These are phyloP conservation scores for rabbit (Oryctolagus cuniculus) DNA, from an alignment of 2,113 vertebrate genomes.

Conservation along the genomic window mOryCun1.1 NC_091432.1:238029501-238030000, in stretches of 20 bases:
- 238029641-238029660: not conserved
- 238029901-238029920: too few species aligned
- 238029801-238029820: not conserved
- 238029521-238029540: not conserved
- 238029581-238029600: not conserved
- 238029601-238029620: accelerated
- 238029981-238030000: too few species aligned
- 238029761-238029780: not conserved
- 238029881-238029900: too few species aligned
- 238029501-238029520: not conserved
- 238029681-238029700: not conserved
- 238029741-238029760: not conserved
- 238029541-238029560: too few species aligned
- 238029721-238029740: not conserved
- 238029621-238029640: too few species aligned
- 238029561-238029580: not conserved
- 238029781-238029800: not conserved
- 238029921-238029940: too few species aligned
- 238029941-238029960: too few species aligned
- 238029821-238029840: too few species aligned
- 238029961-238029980: too few species aligned
- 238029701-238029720: not conserved
- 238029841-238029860: too few species aligned
- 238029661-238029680: not conserved
- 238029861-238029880: too few species aligned